These are phyloP conservation scores for Brachionus koreanus DNA, from an alignment of 1,140 invertebrate genomes.

Conservation along the genomic window DNA sequence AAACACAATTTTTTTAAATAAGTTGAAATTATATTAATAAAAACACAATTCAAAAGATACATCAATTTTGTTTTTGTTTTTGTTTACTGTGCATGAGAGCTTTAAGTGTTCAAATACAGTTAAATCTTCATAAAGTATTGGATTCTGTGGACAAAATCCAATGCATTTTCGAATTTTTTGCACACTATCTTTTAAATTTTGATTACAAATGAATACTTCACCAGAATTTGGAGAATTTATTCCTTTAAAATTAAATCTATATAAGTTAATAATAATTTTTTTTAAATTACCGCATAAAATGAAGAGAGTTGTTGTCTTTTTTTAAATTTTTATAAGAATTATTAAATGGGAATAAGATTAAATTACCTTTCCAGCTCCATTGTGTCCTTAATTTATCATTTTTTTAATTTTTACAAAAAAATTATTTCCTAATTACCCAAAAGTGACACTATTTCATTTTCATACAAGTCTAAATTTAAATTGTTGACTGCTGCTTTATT, in stretches of 20 bases:
- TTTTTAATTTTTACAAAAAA: not conserved
- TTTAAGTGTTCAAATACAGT: constrained; percentile 84
- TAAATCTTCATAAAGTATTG: constrained; percentile 82
- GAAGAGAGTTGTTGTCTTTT: constrained; percentile 26
- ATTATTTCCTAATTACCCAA: constrained; percentile 47
- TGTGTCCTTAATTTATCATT: constrained; percentile 59
- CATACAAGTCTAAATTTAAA: constrained; percentile 56
- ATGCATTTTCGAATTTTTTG: constrained; percentile 63
- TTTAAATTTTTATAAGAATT: not conserved
- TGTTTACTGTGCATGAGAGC: constrained; percentile 68
- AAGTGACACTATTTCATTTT: constrained; percentile 58
- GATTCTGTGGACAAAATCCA: constrained; percentile 88
- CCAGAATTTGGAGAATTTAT: constrained; percentile 69
- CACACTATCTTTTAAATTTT: constrained; percentile 63
- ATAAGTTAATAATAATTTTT: not conserved
- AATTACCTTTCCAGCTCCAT: constrained; percentile 68
- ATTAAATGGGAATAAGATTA: not conserved
- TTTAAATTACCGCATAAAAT: constrained; percentile 12
- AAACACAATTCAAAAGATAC: too few species aligned
- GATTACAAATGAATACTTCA: constrained; percentile 67
- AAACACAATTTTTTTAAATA: too few species aligned
- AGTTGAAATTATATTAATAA: too few species aligned
- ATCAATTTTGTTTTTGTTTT: too few species aligned
- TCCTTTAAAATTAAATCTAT: constrained; percentile 60
- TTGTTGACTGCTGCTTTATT: constrained; percentile 52